Conservation (phyloP, 2,888 invertebrate species). For the Asteroscopus sphinx region DNA sequence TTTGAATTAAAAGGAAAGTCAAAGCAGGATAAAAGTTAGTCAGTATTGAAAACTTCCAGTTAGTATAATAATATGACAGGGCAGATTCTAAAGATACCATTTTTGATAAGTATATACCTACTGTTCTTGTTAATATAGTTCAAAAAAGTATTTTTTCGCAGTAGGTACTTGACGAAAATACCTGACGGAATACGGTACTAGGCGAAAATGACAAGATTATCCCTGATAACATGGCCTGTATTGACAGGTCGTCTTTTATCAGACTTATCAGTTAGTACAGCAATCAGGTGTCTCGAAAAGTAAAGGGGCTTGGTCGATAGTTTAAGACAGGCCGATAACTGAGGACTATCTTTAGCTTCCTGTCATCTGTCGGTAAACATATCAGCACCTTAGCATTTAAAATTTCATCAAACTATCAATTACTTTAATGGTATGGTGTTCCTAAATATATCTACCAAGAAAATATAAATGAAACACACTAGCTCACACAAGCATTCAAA, state of each 20-base stretch:
- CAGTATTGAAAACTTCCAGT: too few species aligned
- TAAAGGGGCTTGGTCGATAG: conserved; percentile 33
- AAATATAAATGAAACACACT: too few species aligned
- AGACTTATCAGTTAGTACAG: conserved; percentile 11
- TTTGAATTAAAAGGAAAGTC: too few species aligned
- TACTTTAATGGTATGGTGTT: not conserved
- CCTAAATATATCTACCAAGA: too few species aligned
- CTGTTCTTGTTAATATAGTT: too few species aligned
- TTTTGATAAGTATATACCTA: too few species aligned
- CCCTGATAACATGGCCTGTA: not conserved
- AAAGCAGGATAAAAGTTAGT: too few species aligned
- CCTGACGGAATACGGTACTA: not conserved
- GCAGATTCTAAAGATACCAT: too few species aligned
- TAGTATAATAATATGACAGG: too few species aligned
- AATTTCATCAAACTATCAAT: not conserved
- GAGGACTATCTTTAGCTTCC: conserved; percentile 1
- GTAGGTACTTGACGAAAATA: not conserved
- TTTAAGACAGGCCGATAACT: conserved; percentile 16
- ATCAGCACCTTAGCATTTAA: not conserved
- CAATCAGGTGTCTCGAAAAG: conserved; percentile 6
- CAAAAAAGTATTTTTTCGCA: not conserved
- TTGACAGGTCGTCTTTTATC: conserved; percentile 24
- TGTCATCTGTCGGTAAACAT: not conserved
- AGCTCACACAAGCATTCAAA: too few species aligned
- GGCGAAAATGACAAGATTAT: not conserved